A percentile compares a stretch with the other conserved stretches of the same genome.
phyloP scores from a whole-genome alignment of 2,797 vertebrate genomes.

The Rhyacichthys aspro region DNA sequence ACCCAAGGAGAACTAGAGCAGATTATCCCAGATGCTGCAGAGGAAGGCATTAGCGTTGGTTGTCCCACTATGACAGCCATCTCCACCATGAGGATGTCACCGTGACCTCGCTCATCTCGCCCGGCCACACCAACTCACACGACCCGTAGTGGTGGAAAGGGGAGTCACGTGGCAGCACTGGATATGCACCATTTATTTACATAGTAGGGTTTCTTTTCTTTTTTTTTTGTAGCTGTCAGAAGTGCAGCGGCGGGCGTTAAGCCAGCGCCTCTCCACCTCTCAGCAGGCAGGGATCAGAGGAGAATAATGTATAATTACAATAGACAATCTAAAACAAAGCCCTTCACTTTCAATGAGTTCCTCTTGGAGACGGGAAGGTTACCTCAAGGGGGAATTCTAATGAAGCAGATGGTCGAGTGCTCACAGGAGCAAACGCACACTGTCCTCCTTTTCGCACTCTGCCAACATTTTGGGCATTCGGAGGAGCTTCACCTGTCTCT shows the following conservation, averaged over 20 bases:
- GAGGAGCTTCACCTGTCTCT: constrained; percentile 72
- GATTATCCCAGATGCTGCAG: constrained; percentile 77
- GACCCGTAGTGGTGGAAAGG: constrained; percentile 14
- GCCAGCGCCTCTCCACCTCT: constrained; percentile 40
- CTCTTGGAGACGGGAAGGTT: constrained; percentile 77
- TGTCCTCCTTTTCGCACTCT: constrained; percentile 74
- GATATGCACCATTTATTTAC: constrained; percentile 10
- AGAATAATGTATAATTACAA: constrained; percentile 81
- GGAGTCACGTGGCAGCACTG: constrained; percentile 31
- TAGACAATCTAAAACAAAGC: constrained; percentile 82
- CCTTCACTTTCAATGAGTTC: constrained; percentile 79
- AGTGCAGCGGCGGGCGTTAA: constrained; percentile 22
- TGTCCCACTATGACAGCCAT: constrained; percentile 47
- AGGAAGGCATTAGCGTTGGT: constrained; percentile 65
- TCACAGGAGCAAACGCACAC: constrained; percentile 74
- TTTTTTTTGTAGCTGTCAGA: constrained; percentile 16
- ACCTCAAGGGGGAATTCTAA: constrained; percentile 86
- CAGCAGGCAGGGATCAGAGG: constrained; percentile 61
- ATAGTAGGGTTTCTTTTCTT: neutral
- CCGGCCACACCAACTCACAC: constrained; percentile 25
- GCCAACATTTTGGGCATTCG: constrained; percentile 68
- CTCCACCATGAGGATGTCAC: constrained; percentile 46
- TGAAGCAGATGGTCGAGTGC: constrained; percentile 83
- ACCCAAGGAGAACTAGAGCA: constrained; percentile 77
- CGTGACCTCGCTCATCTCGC: constrained; percentile 49